Evolutionary conservation across 1,140 invertebrate genomes (phyloP).

Genomic region (Drosophila ambigua): DNA sequence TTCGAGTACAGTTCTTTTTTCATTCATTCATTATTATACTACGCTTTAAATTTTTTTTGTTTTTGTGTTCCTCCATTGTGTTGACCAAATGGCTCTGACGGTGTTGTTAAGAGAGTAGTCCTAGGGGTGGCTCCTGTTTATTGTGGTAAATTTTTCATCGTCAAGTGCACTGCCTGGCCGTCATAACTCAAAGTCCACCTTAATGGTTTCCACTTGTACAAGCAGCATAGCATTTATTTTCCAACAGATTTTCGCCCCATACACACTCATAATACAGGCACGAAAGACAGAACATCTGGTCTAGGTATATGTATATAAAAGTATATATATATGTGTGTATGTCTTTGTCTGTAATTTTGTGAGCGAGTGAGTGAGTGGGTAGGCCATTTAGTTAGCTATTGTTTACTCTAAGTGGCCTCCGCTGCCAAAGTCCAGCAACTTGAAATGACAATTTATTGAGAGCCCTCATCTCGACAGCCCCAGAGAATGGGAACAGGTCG

Average conservation of each 20-base stretch:
- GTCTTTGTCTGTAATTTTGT: not conserved
- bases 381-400: constrained; percentile 55
- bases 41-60: constrained; percentile 1
- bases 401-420: constrained; percentile 50
- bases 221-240: constrained; percentile 57
- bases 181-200: constrained; percentile 75
- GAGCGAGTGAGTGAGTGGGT: constrained; percentile 15
- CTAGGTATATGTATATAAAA: not conserved
- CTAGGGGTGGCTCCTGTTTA: constrained; percentile 43
- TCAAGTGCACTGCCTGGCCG: constrained; percentile 67
- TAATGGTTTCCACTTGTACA: constrained; percentile 70
- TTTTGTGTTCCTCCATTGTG: constrained; percentile 59
- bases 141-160: constrained; percentile 75
- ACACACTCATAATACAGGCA: constrained; percentile 16
- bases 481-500: too few species aligned
- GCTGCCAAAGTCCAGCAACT: constrained; percentile 33
- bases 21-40: constrained; percentile 18
- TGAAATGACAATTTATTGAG: constrained; percentile 52
- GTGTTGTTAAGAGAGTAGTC: constrained; percentile 4
- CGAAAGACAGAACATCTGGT: constrained; percentile 29
- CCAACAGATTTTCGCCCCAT: constrained; percentile 49
- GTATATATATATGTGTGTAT: too few species aligned
- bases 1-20: constrained; percentile 47
- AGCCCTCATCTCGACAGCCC: too few species aligned
- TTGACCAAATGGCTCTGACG: constrained; percentile 61